Base-by-base conservation (phyloP, 2,888 invertebrate species). In the Ormyrus rosae region DNA sequence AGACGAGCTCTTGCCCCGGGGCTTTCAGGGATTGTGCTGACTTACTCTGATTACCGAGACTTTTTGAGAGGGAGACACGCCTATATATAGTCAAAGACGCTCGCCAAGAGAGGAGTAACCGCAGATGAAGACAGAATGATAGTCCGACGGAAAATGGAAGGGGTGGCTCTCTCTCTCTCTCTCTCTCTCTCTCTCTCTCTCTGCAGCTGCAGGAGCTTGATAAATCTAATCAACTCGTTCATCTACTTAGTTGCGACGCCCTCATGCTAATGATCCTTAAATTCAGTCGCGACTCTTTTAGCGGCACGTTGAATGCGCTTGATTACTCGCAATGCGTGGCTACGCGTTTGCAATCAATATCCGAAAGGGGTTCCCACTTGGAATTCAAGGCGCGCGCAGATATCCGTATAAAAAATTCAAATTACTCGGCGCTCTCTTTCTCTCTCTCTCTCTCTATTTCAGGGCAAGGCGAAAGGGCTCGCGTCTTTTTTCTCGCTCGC, bases 201-300 rank as follows among this genome's bases (percentile, higher is more conserved):
- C 34, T 2, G 34, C 34, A 34, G 34, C 4, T 34, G 34, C 34
- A 34, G 34, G 34, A 85, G 85, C 86, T 87, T 87, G 86, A 87
- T 87, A 86, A 88, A 88, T 88, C 86, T 87, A 88, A 90, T 89
- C 88, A 88, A 86, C 88, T 86, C 85, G 86, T 85, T 87, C 86
- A 86, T 87, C 87, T 87, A 83, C 86, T 85, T 85, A 46, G 46
- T 8, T 34, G 46, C 58, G 48, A 7, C 6, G 7, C n/a, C 63
- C 51, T 11, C 53, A 55, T 13, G 83, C 85, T 86, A 85, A 86
- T 86, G 86, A 87, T 85, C 83, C 83, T 84, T 84, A 86, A 86
- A 85, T 86, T 85, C 86, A 85, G 85, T 84, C 84, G 85, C 81
- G 79, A 75, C 72, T 79, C 74, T 74, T 83, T 83, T 45, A 8